Evolutionary conservation across 1,140 invertebrate genomes (phyloP).

Genomic region (Lepidostoma basale): DNA sequence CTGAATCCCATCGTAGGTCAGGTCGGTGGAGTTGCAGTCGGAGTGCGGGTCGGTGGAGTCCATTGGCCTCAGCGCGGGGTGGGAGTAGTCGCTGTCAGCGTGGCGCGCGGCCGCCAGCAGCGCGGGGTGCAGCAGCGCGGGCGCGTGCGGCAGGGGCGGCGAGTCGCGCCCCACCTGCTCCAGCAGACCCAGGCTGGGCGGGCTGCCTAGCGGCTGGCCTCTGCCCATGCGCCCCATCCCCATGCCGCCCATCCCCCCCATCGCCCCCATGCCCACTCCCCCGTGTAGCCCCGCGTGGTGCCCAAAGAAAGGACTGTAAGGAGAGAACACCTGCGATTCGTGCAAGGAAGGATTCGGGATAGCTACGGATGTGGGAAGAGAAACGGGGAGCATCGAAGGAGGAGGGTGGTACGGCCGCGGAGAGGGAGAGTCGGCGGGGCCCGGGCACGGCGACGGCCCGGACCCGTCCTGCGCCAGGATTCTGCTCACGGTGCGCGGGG

Average conservation of each 20-base stretch:
- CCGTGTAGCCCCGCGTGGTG: slow-evolving; percentile 58
- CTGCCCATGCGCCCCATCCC: slow-evolving; percentile 55
- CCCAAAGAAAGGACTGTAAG: slow-evolving; percentile 85
- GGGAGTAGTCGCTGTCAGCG: slow-evolving; percentile 76
- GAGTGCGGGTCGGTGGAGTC: slow-evolving; percentile 83
- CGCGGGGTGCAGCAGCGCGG: slow-evolving; percentile 78
- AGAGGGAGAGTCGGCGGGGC: slow-evolving; percentile 66
- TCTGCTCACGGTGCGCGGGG: slow-evolving; percentile 86
- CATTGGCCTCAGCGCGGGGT: slow-evolving; percentile 67
- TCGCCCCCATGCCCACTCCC: slow-evolving; percentile 51
- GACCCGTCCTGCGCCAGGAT: slow-evolving; percentile 82
- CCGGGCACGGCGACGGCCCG: slow-evolving; percentile 65
- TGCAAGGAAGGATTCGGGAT: slow-evolving; percentile 95
- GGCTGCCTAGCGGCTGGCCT: slow-evolving; percentile 59
- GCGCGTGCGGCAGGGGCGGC: slow-evolving; percentile 79
- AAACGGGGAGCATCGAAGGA: slow-evolving; percentile 84
- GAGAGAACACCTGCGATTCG: slow-evolving; percentile 92
- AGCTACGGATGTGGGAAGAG: slow-evolving; percentile 90
- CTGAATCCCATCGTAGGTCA: slow-evolving; percentile 87
- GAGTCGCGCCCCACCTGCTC: slow-evolving; percentile 78
- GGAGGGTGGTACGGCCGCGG: slow-evolving; percentile 75
- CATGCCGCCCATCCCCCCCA: slow-evolving; percentile 52
- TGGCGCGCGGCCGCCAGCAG: slow-evolving; percentile 79
- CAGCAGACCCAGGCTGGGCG: slow-evolving; percentile 66
- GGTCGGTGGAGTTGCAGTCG: slow-evolving; percentile 87